phyloP scores from a whole-genome alignment of 2,888 invertebrate genomes.

The Drosophila cognata region DNA sequence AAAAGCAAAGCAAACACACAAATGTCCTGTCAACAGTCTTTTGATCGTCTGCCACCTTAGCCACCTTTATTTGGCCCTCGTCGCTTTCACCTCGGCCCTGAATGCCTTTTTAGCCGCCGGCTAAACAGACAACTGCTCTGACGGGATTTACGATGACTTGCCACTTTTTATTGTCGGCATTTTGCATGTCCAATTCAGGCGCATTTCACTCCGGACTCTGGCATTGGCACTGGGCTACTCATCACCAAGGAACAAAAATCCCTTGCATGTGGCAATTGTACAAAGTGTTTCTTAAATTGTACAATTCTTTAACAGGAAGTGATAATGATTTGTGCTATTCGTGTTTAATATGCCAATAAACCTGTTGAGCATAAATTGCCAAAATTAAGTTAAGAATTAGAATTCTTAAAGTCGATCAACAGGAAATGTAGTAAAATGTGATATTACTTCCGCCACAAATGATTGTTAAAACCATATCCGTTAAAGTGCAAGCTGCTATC shows the following conservation, averaged over 20 bases:
- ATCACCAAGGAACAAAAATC: not conserved
- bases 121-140: constrained; percentile 37
- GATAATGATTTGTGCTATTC: not conserved
- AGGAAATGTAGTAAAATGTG: not conserved
- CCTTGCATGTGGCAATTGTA: not conserved
- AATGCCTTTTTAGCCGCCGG: constrained; percentile 67
- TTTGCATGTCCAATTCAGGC: constrained; percentile 48
- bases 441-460: not conserved
- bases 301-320: not conserved
- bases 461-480: constrained; percentile 12
- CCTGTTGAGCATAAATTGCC: not conserved
- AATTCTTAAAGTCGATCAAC: not conserved
- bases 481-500: constrained; percentile 24
- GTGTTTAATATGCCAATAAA: not conserved
- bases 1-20: constrained; percentile 57
- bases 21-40: constrained; percentile 72
- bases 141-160: constrained; percentile 64
- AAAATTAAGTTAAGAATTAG: not conserved
- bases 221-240: constrained; percentile 38
- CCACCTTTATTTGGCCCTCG: constrained; percentile 29
- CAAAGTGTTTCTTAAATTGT: not conserved
- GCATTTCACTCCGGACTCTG: not conserved
- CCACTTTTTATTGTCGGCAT: constrained; percentile 48
- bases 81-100: constrained; percentile 39
- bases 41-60: constrained; percentile 55